Conservation (phyloP, 2,797 vertebrate genomes). For the Myotis findleyi region DNA sequence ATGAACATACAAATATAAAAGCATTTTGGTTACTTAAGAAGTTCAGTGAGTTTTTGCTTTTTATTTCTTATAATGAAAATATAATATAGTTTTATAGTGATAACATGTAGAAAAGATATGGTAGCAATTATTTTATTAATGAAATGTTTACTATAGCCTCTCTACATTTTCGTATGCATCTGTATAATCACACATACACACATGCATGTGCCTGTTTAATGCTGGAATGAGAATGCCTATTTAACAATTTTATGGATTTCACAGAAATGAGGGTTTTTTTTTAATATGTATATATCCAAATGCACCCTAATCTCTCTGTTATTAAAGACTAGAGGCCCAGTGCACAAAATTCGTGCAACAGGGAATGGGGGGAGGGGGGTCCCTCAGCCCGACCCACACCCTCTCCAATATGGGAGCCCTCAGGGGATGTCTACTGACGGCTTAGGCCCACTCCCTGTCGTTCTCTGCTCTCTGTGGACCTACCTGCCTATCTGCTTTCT, state of each 20-base stretch:
- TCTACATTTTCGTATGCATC: neutral
- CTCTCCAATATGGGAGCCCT: too few relatives aligned
- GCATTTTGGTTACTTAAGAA: neutral
- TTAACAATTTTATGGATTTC: neutral
- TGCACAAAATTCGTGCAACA: too few relatives aligned
- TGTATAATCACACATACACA: neutral
- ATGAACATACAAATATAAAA: neutral
- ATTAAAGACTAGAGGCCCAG: neutral
- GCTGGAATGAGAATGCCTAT: neutral
- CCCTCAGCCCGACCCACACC: too few relatives aligned
- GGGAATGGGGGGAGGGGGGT: too few relatives aligned
- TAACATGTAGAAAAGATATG: neutral
- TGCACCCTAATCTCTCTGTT: neutral
- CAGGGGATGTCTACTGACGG: too few relatives aligned
- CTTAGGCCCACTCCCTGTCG: too few relatives aligned
- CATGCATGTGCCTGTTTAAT: neutral
- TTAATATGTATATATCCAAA: neutral
- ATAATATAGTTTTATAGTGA: neutral
- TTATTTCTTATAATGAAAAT: slow-evolving; percentile 5
- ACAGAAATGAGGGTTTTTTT: neutral
- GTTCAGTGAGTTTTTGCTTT: neutral
- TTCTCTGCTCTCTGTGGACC: too few relatives aligned
- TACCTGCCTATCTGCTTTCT: too few relatives aligned
- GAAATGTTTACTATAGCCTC: neutral
- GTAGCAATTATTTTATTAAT: neutral